Conservation (phyloP, 2,888 invertebrate genomes). For the Cotesia congregata region DNA sequence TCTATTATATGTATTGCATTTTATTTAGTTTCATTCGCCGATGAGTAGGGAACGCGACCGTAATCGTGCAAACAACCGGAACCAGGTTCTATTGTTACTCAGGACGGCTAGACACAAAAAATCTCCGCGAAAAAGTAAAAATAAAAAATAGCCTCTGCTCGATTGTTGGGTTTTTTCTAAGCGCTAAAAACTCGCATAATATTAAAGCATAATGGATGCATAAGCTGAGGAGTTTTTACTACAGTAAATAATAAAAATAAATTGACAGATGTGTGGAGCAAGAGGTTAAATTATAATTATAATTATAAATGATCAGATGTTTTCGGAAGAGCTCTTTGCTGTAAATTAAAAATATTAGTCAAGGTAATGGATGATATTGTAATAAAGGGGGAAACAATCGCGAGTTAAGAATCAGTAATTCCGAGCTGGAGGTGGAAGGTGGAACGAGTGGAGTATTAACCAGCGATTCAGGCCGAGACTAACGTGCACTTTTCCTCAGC, state of each 20-base stretch:
- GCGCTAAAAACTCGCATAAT: not conserved
- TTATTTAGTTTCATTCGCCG: not conserved
- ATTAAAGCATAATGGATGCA: no score
- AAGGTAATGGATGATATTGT: not conserved
- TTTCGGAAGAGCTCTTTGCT: not conserved
- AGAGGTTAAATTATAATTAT: not conserved
- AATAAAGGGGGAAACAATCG: not conserved
- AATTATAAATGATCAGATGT: no score
- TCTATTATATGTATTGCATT: not conserved
- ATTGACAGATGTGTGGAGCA: not conserved
- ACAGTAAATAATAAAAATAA: not conserved
- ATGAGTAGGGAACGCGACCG: constrained; percentile 5
- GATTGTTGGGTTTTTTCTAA: not conserved
- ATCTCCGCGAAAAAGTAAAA: not conserved
- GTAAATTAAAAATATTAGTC: not conserved
- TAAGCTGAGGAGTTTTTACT: not conserved
- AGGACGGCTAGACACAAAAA: constrained; percentile 4
- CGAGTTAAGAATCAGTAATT: no score
- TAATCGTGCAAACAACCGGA: constrained; percentile 26
- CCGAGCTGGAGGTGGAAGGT: constrained; percentile 2
- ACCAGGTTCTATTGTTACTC: constrained; percentile 25
- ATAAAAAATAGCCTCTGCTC: not conserved
- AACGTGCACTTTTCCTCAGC: constrained; percentile 69
- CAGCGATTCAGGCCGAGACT: constrained; percentile 70
- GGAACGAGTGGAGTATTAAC: constrained; percentile 58